These are phyloP conservation scores for Zosterops japonicus DNA, from an alignment of 2,113 vertebrate species.

Conservation along the genomic window DNA sequence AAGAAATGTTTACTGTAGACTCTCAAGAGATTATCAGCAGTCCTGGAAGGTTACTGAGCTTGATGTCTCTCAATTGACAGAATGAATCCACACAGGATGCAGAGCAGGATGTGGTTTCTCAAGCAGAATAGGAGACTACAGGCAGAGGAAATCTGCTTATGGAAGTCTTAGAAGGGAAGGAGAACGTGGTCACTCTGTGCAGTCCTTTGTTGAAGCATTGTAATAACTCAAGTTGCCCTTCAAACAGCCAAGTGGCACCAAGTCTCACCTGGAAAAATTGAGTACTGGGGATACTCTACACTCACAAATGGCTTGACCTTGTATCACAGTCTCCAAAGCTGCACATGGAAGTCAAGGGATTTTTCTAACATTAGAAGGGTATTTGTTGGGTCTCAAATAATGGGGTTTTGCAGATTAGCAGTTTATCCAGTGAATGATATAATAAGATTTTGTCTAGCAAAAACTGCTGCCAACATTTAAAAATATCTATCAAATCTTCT, in stretches of 20 bases:
- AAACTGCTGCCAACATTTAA: background rate
- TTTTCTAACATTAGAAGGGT: background rate
- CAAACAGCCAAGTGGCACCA: background rate
- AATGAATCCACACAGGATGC: background rate
- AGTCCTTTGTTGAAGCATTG: background rate
- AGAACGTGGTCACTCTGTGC: background rate
- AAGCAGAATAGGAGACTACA: background rate
- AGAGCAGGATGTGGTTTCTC: background rate
- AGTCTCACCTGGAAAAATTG: background rate
- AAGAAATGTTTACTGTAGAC: background rate
- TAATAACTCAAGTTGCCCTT: background rate
- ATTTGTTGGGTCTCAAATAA: background rate
- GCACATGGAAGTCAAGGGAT: background rate
- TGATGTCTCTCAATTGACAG: background rate
- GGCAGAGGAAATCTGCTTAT: background rate
- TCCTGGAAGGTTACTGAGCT: background rate
- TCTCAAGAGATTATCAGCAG: background rate
- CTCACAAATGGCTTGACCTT: background rate
- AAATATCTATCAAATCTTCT: background rate
- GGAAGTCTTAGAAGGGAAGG: background rate
- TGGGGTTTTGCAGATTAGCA: background rate
- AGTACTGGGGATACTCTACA: background rate
- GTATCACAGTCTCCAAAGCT: background rate
- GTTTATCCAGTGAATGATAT: background rate
- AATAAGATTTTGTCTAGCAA: background rate